Evolutionary conservation across 2,888 invertebrate genomes (phyloP).

Genomic region (Lottia scabra): DNA sequence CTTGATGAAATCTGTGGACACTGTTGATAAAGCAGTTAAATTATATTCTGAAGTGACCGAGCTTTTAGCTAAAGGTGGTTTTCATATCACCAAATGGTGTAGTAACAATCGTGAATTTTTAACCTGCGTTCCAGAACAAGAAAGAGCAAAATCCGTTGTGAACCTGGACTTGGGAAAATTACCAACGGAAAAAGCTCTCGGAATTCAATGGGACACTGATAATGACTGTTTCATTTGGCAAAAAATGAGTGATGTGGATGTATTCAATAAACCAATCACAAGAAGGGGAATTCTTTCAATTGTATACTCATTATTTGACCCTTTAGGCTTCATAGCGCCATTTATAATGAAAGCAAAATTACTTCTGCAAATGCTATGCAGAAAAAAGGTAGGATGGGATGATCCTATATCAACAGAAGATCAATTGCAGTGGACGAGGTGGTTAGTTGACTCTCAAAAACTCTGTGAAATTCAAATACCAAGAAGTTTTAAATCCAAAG

Average conservation of each 20-base stretch:
- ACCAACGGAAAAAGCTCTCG: slow-evolving; percentile 2
- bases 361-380: slow-evolving; percentile 1
- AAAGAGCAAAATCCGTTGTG: background rate
- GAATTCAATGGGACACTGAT: slow-evolving; percentile 3
- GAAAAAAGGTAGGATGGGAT: slow-evolving; percentile 5
- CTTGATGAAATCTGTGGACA: too few relatives aligned
- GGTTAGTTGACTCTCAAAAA: background rate
- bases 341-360: background rate
- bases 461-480: background rate
- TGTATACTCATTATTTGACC: slow-evolving; percentile 2
- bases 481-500: background rate
- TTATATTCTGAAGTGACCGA: too few relatives aligned
- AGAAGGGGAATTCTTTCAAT: slow-evolving; percentile 10
- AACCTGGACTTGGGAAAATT: slow-evolving; percentile 3
- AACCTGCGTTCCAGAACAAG: too few relatives aligned
- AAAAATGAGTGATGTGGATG: background rate
- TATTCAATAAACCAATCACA: background rate
- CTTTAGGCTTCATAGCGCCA: slow-evolving; percentile 8
- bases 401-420: background rate
- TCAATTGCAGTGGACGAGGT: background rate
- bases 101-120: too few relatives aligned
- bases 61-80: too few relatives aligned
- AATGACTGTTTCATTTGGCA: slow-evolving; percentile 3
- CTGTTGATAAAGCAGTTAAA: too few relatives aligned
- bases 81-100: too few relatives aligned